These are phyloP conservation scores for Pseudochirops corinnae DNA, from an alignment of 2,797 vertebrate species.

Conservation along the genomic window DNA sequence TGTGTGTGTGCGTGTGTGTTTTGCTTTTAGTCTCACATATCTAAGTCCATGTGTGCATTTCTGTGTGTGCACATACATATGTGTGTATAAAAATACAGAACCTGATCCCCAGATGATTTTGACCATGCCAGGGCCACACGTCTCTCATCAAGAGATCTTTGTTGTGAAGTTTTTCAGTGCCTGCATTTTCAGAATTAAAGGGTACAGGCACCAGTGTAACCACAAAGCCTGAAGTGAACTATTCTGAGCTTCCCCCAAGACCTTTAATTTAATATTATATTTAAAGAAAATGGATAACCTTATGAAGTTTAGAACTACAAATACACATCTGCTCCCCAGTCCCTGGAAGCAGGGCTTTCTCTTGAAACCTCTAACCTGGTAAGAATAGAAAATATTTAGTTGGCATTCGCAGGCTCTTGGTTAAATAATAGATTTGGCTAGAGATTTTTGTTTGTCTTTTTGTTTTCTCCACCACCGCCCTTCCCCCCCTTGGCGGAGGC, in stretches of 20 bases:
- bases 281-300: constrained; percentile 72
- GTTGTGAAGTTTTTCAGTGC: constrained; percentile 62
- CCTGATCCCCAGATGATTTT: constrained; percentile 56
- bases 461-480: constrained; percentile 44
- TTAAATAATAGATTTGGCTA: constrained; percentile 44
- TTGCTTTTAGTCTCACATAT: background rate
- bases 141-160: constrained; percentile 71
- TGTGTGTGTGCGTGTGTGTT: background rate
- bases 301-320: constrained; percentile 22
- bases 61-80: constrained; percentile 20
- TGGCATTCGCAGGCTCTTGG: background rate
- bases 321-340: constrained; percentile 21
- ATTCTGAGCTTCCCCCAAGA: constrained; percentile 76
- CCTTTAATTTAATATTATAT: constrained; percentile 81
- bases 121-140: constrained; percentile 66
- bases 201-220: constrained; percentile 68
- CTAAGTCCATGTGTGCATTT: constrained; percentile 31
- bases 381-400: constrained; percentile 27
- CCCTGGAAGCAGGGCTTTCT: background rate
- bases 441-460: constrained; percentile 74
- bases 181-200: constrained; percentile 81
- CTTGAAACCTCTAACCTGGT: constrained; percentile 37
- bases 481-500: constrained; percentile 60
- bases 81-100: constrained; percentile 45
- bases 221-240: constrained; percentile 75